Evolutionary conservation across 1,140 invertebrate genomes (phyloP).

Genomic region (Chelonus insularis): DNA sequence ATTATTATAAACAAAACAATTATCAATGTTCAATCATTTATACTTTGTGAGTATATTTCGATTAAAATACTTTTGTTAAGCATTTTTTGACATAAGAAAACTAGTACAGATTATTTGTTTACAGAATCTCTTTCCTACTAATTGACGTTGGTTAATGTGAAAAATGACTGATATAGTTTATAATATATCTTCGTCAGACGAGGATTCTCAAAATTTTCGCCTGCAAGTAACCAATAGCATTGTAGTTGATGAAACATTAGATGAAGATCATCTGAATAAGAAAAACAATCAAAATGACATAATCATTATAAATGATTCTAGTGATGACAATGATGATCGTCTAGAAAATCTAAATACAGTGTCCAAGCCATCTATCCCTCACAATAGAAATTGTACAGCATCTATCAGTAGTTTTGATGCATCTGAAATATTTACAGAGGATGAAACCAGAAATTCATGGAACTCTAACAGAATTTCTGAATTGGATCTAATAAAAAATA

Average conservation of each 20-base stretch:
- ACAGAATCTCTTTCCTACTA: too few relatives aligned
- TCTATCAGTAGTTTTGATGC: slow-evolving; percentile 3
- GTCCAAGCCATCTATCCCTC: too few relatives aligned
- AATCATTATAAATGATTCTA: slow-evolving; percentile 40
- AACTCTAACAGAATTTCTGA: background rate
- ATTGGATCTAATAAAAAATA: too few relatives aligned
- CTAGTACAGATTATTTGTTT: too few relatives aligned
- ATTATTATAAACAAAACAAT: too few relatives aligned
- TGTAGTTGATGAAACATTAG: slow-evolving; percentile 18
- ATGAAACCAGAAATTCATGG: background rate
- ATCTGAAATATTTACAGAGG: slow-evolving; percentile 1
- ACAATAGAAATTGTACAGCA: slow-evolving; percentile 3
- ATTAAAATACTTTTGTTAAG: too few relatives aligned
- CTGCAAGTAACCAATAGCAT: slow-evolving; percentile 33
- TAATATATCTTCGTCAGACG: background rate
- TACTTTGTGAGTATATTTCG: too few relatives aligned
- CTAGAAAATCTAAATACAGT: too few relatives aligned
- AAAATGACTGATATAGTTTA: background rate
- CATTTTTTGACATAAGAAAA: too few relatives aligned
- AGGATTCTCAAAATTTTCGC: slow-evolving; percentile 32
- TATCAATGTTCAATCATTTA: too few relatives aligned
- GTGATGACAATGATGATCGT: slow-evolving; percentile 38
- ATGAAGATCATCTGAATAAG: background rate
- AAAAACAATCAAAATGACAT: slow-evolving; percentile 27
- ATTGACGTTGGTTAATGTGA: too few relatives aligned